Conservation (phyloP, 1,140 invertebrate genomes). For the Nasonia giraulti region DNA sequence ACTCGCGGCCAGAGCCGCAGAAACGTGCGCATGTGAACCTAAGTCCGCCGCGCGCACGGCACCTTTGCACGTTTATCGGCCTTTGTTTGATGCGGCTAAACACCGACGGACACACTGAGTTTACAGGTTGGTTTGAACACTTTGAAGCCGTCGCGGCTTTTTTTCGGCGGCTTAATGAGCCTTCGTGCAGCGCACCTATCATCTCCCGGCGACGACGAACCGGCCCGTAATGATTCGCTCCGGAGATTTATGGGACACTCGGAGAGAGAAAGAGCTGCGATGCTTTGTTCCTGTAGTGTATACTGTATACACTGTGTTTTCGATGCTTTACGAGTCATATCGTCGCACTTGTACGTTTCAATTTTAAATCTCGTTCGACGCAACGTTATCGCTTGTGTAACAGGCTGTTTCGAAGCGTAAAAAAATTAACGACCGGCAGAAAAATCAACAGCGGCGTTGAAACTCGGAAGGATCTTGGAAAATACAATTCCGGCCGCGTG, state of each 20-base stretch:
- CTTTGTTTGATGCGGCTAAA: conserved; percentile 5
- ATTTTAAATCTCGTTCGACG: too few relatives aligned
- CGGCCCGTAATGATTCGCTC: background rate
- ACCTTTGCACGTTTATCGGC: background rate
- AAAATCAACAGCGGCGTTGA: background rate
- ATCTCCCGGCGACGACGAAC: background rate
- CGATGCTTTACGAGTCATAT: too few relatives aligned
- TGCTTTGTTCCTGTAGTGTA: background rate
- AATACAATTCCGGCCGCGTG: conserved; percentile 26
- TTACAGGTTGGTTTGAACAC: too few relatives aligned
- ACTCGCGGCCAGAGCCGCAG: background rate
- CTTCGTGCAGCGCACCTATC: background rate
- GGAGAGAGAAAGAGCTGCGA: background rate
- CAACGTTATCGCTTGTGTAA: too few relatives aligned
- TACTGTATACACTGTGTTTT: too few relatives aligned
- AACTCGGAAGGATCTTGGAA: conserved; percentile 30
- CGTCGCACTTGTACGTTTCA: too few relatives aligned
- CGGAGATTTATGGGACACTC: background rate
- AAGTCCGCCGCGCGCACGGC: background rate
- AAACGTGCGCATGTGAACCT: too few relatives aligned
- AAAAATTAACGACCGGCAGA: too few relatives aligned
- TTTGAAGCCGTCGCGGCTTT: background rate
- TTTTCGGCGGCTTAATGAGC: background rate
- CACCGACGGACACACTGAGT: background rate
- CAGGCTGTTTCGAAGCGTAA: too few relatives aligned